Evolutionary conservation across 2,888 invertebrate species (phyloP), one percentile per base, ranked within the genome.

Genomic region (Pollenia angustigena): DNA sequence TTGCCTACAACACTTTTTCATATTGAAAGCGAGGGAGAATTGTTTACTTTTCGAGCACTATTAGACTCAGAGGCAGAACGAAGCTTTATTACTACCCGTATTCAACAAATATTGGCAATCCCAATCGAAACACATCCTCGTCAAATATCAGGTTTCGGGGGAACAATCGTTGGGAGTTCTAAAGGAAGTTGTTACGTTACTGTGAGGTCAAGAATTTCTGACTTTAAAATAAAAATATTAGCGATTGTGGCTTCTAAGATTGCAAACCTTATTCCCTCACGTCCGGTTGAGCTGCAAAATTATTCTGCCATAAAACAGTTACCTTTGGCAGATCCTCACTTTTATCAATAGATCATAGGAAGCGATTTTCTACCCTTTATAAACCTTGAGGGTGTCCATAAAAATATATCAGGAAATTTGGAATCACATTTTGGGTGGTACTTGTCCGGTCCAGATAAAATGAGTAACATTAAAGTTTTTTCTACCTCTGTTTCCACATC

Each of bases 391-490:
- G 23, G 68, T 9, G 50, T 68, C 10, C 42, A 7, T n/a, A 32
- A n/a, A 62, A 62, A 44, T 10, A 16, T 62, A 62, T 16, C n/a
- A 16, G 32, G 32, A 2, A 23, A 23, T 14, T 4, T 58, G 9
- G 69, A 69, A 32, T 69, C 54, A 1, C 52, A 69, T 32, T 69
- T 69, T 18, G 69, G 69, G 3, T 69, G 69, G 69, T 69, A 69
- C 11, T n/a, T 69, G 10, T 69, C 54, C 6, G 68, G 50, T 14
- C 50, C 50, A 3, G 32, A 11, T 50, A 14, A 3, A 4, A n/a
- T 44, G 12, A 14, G 42, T n/a, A 8, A 42, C 40, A 11, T 54
- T 6, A 52, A 32, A 11, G 4, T 40, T 1, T 69, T 69, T 18
- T 50, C 32, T 14, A 32, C 50, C 0, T n/a, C 11, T 1, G 50